Base-by-base conservation (phyloP, 2,797 vertebrate species). In the Ctenosaura bakeri region DNA sequence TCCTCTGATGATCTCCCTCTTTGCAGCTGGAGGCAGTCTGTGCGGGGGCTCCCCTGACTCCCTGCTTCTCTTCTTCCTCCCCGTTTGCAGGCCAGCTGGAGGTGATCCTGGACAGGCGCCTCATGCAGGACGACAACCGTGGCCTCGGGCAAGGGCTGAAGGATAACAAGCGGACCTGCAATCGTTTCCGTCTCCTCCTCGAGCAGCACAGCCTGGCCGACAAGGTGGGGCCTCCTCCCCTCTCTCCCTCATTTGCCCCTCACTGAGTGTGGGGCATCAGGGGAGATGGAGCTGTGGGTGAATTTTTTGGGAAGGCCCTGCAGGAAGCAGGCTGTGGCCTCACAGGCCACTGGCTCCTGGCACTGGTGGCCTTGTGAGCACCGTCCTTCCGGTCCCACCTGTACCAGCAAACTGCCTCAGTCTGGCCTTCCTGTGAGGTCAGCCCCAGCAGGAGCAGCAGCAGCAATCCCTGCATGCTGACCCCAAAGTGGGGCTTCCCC, bases 81-180 rank as follows among this genome's bases (percentile, higher is more conserved):
- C 20, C 83, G 62, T 88, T 94, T 82, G 32, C 97, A 99, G 99
- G 99, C 92, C 98, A 99, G 95, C 97, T 99, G 81, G 99, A 99
- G 96, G 98, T 99, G 93, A 98, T 99, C 94, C 95, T 99, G 97
- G 99, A 99, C 97, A 98, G 99, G 8, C 98, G 99, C 52, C 97
- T 99, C 86, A 99, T 99, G 98, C 99, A 99, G 96, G 99, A 99
- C 4, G 99, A 99, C 97, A 99, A 99, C 94, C 98, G 99, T 0
- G 99, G 99, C 83, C 97, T 99, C 13, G 99, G 99, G 92, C 99
- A 99, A 79, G 99, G 99, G 3, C 97, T 99, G 93, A 99, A 99
- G 97, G 99, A 99, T 97, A 99, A 99, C 97, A 99, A 99, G 93
- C 97, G 97, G 82, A 99, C 98, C 0, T 97, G 97, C 93, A 99